Evolutionary conservation across 2,888 invertebrate species (phyloP).

Genomic region (Oscheius myriophilus): DNA sequence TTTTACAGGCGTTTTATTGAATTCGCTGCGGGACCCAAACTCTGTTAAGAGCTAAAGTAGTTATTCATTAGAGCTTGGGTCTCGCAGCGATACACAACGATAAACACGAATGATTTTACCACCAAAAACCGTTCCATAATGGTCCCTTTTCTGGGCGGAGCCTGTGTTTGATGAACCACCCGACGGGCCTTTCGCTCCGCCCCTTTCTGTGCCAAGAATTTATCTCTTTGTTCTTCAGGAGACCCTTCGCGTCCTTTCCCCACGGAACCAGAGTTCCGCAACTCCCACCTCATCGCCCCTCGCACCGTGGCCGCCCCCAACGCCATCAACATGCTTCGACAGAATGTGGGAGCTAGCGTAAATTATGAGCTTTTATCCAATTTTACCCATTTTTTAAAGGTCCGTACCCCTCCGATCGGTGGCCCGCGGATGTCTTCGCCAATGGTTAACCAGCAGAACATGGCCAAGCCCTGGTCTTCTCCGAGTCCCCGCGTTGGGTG

Average conservation of each 20-base stretch:
- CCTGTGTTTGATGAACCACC: no score
- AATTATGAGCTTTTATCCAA: neutral
- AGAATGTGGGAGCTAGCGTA: constrained; percentile 1
- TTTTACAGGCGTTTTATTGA: no score
- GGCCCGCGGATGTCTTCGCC: constrained; percentile 12
- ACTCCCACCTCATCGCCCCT: constrained; percentile 37
- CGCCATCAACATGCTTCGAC: constrained; percentile 25
- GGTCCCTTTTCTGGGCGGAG: no score
- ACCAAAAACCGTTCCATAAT: no score
- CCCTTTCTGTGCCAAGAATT: no score
- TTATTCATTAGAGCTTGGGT: no score
- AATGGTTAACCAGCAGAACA: neutral
- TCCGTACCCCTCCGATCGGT: constrained; percentile 26
- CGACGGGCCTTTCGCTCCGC: no score
- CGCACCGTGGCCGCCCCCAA: constrained; percentile 24
- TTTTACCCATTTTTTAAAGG: constrained; percentile 18
- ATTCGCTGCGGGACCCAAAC: no score
- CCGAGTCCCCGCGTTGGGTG: constrained; percentile 13
- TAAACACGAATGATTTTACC: no score
- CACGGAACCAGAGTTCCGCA: constrained; percentile 64
- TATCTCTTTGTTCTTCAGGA: constrained; percentile 41
- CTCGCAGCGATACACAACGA: no score
- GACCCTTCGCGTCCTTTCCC: constrained; percentile 67
- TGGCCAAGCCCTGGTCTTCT: constrained; percentile 9
- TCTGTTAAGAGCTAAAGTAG: no score